Evolutionary conservation across 1,140 invertebrate species (phyloP).

Genomic region (Philopotamus ludificatus): DNA sequence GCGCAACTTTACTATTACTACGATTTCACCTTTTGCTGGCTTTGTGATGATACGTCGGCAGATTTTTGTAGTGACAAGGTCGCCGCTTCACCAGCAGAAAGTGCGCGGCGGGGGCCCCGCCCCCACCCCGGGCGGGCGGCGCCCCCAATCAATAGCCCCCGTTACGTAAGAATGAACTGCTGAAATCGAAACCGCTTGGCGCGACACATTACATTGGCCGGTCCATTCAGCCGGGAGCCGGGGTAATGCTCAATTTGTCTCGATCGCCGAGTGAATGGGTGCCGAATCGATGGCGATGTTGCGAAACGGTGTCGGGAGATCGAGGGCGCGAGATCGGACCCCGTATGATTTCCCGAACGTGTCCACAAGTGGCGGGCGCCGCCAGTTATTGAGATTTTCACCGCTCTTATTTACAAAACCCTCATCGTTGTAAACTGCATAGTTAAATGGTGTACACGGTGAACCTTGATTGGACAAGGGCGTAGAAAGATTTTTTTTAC

Average conservation of each 20-base stretch:
- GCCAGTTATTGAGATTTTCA: constrained; percentile 34
- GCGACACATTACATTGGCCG: constrained; percentile 2
- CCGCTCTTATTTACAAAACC: constrained; percentile 37
- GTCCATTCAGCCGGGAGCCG: neutral
- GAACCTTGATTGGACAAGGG: constrained; percentile 10
- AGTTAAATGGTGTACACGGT: constrained; percentile 30
- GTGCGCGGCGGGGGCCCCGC: constrained; percentile 10
- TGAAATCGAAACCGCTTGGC: constrained; percentile 35
- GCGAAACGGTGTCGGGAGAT: no score
- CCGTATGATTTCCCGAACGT: no score
- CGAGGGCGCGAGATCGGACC: no score
- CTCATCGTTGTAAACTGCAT: constrained; percentile 34
- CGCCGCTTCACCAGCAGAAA: constrained; percentile 31
- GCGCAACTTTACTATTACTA: constrained; percentile 35
- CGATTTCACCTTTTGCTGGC: constrained; percentile 36
- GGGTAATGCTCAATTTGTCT: no score
- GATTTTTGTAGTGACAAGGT: constrained; percentile 44
- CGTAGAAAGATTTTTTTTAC: no score
- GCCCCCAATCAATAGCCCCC: constrained; percentile 36
- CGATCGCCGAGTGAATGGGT: no score
- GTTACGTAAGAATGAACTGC: constrained; percentile 37
- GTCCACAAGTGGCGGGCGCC: neutral
- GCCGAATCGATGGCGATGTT: no score
- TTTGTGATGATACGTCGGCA: constrained; percentile 43
- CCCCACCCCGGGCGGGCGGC: neutral